Conservation (phyloP, 2,113 vertebrate genomes). For the Rhea pennata region DNA sequence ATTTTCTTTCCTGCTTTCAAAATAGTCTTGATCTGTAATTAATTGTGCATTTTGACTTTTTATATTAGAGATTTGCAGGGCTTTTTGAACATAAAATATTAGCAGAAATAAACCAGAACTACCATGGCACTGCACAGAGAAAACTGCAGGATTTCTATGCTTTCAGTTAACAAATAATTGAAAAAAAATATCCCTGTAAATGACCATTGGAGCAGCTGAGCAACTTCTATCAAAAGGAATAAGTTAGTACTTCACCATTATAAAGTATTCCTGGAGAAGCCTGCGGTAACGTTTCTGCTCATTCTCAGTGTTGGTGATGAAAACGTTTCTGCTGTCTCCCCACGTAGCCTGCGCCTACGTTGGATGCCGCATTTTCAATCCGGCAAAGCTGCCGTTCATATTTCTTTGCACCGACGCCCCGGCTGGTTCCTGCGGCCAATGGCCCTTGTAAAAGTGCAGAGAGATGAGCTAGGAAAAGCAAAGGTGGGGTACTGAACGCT, state of each 20-base stretch:
- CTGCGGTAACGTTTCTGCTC: not conserved
- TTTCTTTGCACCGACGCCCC: not conserved
- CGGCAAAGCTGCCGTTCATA: not conserved
- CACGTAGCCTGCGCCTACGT: not conserved
- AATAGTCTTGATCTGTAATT: slow-evolving; percentile 27
- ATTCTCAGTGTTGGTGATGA: not conserved
- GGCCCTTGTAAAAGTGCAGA: not conserved
- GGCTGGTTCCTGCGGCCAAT: too few species aligned
- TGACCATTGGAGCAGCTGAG: not conserved
- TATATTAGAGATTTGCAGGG: not conserved
- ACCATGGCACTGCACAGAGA: not conserved
- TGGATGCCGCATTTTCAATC: not conserved
- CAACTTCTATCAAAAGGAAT: not conserved
- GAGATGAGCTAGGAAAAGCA: not conserved
- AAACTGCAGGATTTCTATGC: not conserved
- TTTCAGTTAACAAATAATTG: not conserved
- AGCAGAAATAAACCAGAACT: not conserved
- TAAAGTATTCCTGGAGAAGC: not conserved
- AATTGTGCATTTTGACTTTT: not conserved
- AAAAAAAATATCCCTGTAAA: not conserved
- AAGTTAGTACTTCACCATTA: not conserved
- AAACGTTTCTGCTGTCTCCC: not conserved
- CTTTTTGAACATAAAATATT: not conserved
- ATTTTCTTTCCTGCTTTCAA: slow-evolving; percentile 36
- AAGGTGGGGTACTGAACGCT: not conserved